These are phyloP conservation scores for Heterochromis multidens DNA, from an alignment of 2,113 vertebrate species.

Conservation along the genomic window DNA sequence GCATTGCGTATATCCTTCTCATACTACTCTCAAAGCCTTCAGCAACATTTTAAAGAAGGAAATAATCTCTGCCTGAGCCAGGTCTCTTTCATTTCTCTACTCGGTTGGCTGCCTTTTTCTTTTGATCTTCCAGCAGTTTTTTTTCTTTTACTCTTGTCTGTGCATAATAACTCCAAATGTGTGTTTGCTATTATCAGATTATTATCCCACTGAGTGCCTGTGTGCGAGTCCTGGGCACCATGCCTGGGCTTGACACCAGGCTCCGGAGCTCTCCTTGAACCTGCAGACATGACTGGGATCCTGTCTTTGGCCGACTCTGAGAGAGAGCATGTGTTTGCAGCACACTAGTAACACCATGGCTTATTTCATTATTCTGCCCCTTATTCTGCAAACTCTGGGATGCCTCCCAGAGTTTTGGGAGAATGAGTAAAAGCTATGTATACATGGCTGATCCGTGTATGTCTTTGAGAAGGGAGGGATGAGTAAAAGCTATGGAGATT, in stretches of 20 bases:
- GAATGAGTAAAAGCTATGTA: background rate
- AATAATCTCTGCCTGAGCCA: conserved; percentile 7
- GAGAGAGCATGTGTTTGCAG: background rate
- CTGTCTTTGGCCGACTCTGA: background rate
- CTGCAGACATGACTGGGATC: conserved; percentile 4
- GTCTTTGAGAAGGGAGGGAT: no score
- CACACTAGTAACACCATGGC: background rate
- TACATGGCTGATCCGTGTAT: no score
- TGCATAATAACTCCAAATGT: conserved; percentile 23
- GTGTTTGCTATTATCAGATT: conserved; percentile 47
- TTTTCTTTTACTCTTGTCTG: background rate
- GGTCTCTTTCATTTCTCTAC: background rate
- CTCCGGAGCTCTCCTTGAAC: background rate
- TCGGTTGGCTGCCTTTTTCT: conserved; percentile 8
- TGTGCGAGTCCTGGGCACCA: background rate
- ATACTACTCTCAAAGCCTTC: background rate
- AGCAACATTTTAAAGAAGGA: conserved; percentile 18
- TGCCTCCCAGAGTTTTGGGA: background rate
- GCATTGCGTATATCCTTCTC: background rate
- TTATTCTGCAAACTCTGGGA: background rate
- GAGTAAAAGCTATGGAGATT: background rate
- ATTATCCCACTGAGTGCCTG: background rate
- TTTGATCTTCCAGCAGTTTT: conserved; percentile 35
- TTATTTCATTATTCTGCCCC: background rate
- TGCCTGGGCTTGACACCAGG: background rate